Evolutionary conservation across 2,888 invertebrate genomes (phyloP), one percentile per base, ranked within the genome.

Genomic region (Anagyrus pseudococci): DNA sequence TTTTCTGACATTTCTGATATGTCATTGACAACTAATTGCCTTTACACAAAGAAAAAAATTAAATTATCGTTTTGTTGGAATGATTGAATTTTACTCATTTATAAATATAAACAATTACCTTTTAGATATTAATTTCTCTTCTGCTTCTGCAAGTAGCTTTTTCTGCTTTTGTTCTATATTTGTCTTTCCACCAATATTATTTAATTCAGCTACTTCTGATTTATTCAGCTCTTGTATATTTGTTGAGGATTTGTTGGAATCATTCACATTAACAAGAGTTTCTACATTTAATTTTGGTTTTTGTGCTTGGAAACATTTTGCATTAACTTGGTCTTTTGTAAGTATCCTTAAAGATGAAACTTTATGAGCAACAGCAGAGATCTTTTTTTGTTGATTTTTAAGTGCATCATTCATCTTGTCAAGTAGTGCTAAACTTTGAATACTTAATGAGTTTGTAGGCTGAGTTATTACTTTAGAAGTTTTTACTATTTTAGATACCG

Each of bases 1-100:
- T 70, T 74, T 13, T 70, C 70, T n/a, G 77, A 75, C 71, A 81
- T 73, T 58, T 76, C 75, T 7, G 75, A 71, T n/a, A 81, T 70
- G 44, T 80, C 77, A 22, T 77, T 75, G 48, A 81, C 62, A n/a
- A 80, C 73, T n/a, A 68, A 70, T 56, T 76, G 75, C 69, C 81
- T 81, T 49, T 15, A 58, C 55, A 46, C 8, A 46, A 43, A 13
- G 6, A 20, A 52, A 40, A 3, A 33, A 33, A 20, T 6, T 6
- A 47, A 25, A 40, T 17, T 1, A 23, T 13, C 17, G 19, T 17
- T 26, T 37, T 25, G n/a, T n/a, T n/a, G n/a, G n/a, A n/a, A n/a
- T 41, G 25, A 20, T 47, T 25, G 13, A 1, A 23, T 2, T 15
- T 44, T 8, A 44, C 17, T 44, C 37, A 43, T 17, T 40, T 23